Evolutionary conservation across 2,888 invertebrate genomes (phyloP), one percentile per base, ranked within the genome.

Genomic region (Oxycera nigricornis): DNA sequence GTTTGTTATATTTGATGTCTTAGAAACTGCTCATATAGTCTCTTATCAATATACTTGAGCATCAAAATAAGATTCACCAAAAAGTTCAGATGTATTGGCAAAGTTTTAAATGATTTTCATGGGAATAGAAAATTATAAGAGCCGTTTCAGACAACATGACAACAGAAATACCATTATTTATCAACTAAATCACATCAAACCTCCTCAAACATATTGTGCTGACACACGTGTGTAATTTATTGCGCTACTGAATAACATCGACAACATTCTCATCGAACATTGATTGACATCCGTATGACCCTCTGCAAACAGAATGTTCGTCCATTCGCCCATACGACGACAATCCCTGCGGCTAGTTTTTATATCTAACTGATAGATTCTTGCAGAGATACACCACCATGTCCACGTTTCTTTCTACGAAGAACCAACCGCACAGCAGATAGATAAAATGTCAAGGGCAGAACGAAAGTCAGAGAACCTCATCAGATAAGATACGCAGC

Each of bases 391-490:
- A 55, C 24, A 17, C 46, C 6, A 46, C 46, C 46, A 46, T 46
- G 6, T 11, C 46, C 1, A 22, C 20, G 20, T 59, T 30, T 26
- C 1, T 14, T 24, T 30, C 28, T 9, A 30, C 28, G n/a, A 1
- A 59, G 17, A 55, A 55, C 17, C 3, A 20, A 11, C 62, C 20
- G 28, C 6, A 67, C 17, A 7, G 28, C 9, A 50, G 50, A 46
- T 68, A 46, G 70, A 24, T 55, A 31, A 70, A 70, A 70, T 70
- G 70, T 70, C 70, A 70, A 70, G 70, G 70, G 30, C 52, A 30
- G 52, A 70, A 52, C 6, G 20, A n/a, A 46, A 70, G 55, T 70
- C 70, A 11, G 55, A 31, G 70, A 70, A 70, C 70, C 31, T 39
- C 30, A 17, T 41, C 17, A 65, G 30, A 65, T 65, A 7, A 11